Conservation (phyloP, 2,797 vertebrate genomes). For the Sebastes matsubarae region DNA sequence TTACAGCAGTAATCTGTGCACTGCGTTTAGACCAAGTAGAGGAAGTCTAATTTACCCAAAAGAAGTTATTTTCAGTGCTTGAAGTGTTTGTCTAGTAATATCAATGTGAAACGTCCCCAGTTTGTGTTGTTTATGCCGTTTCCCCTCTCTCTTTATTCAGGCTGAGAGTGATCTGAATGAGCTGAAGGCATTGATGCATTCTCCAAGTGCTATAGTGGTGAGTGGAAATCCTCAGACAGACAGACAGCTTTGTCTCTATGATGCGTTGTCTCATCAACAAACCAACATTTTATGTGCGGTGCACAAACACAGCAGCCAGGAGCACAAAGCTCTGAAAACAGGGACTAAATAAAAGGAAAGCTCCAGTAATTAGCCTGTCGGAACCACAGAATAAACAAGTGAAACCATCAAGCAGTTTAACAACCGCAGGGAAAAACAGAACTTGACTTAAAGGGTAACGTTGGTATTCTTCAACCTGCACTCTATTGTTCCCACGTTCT, state of each 20-base stretch:
- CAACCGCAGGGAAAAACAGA: not conserved
- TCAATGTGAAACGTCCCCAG: not conserved
- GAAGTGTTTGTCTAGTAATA: not conserved
- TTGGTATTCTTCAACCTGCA: too few relatives aligned
- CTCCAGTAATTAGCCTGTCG: not conserved
- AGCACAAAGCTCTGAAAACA: not conserved
- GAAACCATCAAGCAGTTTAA: not conserved
- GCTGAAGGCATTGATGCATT: slow-evolving; percentile 97
- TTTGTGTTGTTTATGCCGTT: not conserved
- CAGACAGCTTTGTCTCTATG: not conserved
- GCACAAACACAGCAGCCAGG: not conserved
- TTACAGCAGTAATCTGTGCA: not conserved
- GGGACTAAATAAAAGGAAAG: not conserved
- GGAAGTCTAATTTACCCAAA: not conserved
- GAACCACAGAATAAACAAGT: not conserved
- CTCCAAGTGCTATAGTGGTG: slow-evolving; percentile 96
- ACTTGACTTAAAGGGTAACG: not conserved
- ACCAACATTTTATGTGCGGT: not conserved
- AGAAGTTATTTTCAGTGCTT: not conserved
- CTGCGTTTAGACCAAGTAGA: not conserved
- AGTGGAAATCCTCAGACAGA: slow-evolving; percentile 61
- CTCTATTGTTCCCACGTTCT: too few relatives aligned
- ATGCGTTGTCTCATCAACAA: not conserved
- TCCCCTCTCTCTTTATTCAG: slow-evolving; percentile 70
- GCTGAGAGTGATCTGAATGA: slow-evolving; percentile 98